Percentiles rank a stretch among this genome's conserved stretches.
phyloP scores from a whole-genome alignment of 2,797 vertebrate genomes.

The Sebastes kiyomatsui region DNA sequence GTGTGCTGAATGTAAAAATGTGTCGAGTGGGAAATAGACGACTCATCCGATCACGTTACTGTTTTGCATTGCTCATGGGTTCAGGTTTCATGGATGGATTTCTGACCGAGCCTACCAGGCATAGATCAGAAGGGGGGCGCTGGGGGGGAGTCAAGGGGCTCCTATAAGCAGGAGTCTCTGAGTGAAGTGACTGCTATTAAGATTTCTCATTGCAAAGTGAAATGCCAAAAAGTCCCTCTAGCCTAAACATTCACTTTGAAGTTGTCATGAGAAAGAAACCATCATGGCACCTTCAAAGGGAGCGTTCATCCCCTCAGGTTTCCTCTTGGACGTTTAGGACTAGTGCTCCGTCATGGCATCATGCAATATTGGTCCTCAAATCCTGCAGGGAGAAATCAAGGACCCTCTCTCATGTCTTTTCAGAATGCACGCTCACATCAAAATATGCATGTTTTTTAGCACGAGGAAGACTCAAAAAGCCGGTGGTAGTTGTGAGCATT shows the following conservation, averaged over 20 bases:
- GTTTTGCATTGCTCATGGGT: background rate
- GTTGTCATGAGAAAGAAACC: conserved; percentile 53
- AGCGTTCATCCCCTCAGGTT: conserved; percentile 53
- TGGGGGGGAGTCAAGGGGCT: background rate
- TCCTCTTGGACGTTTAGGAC: conserved; percentile 29
- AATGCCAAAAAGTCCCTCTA: conserved; percentile 45
- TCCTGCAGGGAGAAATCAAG: conserved; percentile 11
- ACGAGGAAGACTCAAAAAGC: background rate
- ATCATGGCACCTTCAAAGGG: conserved; percentile 61
- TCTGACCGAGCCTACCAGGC: background rate
- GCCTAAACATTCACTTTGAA: conserved; percentile 71
- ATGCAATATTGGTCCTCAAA: background rate
- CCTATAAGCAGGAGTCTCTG: background rate
- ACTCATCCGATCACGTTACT: background rate
- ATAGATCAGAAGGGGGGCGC: background rate
- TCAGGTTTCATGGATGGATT: background rate
- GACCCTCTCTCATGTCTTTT: background rate
- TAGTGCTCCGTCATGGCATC: conserved; percentile 10
- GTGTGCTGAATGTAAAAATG: conserved; percentile 3
- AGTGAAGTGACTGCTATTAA: conserved; percentile 17
- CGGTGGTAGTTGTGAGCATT: background rate
- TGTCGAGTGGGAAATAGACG: background rate
- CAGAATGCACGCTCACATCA: background rate
- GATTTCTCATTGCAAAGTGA: conserved; percentile 39
- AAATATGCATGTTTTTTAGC: conserved; percentile 20